Percentiles rank a stretch among this genome's conserved stretches.
Conservation (phyloP, 2,888 invertebrate genomes). For the Marasmarcha lunaedactyla region DNA sequence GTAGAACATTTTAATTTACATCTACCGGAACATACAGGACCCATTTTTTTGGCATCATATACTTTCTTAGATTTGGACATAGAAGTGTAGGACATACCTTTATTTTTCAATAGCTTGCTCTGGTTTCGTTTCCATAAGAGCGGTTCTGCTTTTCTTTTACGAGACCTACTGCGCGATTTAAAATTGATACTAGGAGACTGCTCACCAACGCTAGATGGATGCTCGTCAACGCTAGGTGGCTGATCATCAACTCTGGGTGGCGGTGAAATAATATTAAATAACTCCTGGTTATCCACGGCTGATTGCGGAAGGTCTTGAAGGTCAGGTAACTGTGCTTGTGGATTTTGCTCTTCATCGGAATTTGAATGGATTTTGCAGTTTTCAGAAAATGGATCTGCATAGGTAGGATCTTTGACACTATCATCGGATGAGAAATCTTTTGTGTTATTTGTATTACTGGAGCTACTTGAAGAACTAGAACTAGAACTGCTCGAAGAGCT, state of each 20-base stretch:
- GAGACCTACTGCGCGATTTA: constrained; percentile 2
- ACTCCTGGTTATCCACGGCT: no score
- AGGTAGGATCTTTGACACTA: constrained; percentile 6
- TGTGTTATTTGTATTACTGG: constrained; percentile 1
- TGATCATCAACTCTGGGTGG: constrained; percentile 4
- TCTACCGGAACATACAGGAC: constrained; percentile 11
- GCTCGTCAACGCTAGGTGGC: constrained; percentile 4
- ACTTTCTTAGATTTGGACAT: constrained; percentile 13
- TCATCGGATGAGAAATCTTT: constrained; percentile 6
- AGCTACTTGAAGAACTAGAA: constrained; percentile 3
- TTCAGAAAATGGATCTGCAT: constrained; percentile 2
- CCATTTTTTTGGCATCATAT: constrained; percentile 13
- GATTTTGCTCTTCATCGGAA: constrained; percentile 4
- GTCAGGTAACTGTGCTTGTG: neutral
- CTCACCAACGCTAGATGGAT: neutral
- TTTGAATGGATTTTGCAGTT: constrained; percentile 1
- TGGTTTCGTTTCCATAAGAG: constrained; percentile 9
- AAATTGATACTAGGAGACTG: neutral
- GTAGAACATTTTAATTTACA: constrained; percentile 17
- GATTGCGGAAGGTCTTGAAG: neutral
- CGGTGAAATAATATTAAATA: neutral
- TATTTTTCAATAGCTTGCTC: constrained; percentile 14
- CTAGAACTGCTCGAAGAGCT: constrained; percentile 5
- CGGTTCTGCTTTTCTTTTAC: constrained; percentile 13
- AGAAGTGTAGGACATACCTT: constrained; percentile 3